These are phyloP conservation scores for Melanophora roralis DNA, from an alignment of 2,888 invertebrate species.

Conservation along the genomic window DNA sequence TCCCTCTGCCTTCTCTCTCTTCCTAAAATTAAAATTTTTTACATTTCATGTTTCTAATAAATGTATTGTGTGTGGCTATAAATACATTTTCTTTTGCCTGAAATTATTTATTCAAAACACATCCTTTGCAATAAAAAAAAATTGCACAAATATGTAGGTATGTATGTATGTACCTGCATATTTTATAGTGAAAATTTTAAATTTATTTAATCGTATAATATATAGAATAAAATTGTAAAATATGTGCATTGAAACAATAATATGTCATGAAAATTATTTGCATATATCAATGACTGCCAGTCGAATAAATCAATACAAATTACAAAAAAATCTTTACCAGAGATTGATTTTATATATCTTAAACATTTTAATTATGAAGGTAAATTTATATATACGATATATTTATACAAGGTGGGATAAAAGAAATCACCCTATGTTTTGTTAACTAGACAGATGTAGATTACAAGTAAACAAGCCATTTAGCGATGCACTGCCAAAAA, in stretches of 20 bases:
- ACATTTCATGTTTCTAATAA: no score
- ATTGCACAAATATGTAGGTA: neutral
- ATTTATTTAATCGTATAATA: constrained; percentile 3
- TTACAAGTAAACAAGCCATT: no score
- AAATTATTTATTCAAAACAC: constrained; percentile 42
- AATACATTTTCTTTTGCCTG: neutral
- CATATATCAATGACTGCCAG: constrained; percentile 32
- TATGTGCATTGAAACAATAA: constrained; percentile 22
- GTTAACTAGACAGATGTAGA: no score
- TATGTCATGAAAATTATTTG: constrained; percentile 31
- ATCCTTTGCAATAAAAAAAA: constrained; percentile 32
- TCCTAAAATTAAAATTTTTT: neutral
- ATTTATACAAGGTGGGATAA: no score
- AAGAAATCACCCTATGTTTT: no score
- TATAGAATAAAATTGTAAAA: constrained; percentile 28
- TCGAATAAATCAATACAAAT: neutral
- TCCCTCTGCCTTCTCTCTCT: neutral
- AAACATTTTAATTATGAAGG: no score
- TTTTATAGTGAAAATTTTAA: constrained; percentile 20
- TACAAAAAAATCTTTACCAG: no score
- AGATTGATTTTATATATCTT: no score
- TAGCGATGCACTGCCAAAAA: no score
- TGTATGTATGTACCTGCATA: no score
- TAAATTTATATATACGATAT: no score
- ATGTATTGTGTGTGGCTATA: neutral